These are phyloP conservation scores for Gymnobelideus leadbeateri DNA, from an alignment of 2,113 vertebrate genomes.

Conservation along the genomic window DNA sequence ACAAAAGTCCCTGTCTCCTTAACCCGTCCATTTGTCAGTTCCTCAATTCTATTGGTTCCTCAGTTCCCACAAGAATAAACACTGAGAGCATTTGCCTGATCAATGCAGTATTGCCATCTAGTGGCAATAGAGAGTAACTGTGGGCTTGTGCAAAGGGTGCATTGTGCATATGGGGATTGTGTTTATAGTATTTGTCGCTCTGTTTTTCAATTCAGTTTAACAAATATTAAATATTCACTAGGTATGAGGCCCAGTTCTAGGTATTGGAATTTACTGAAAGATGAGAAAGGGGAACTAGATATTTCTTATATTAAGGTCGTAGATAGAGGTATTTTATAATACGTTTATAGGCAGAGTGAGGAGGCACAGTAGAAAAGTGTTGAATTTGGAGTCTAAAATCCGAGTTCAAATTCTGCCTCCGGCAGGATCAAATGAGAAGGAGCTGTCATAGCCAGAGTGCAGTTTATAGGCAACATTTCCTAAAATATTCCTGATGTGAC, in stretches of 20 bases:
- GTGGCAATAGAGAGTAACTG: background rate
- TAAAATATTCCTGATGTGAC: too few relatives aligned
- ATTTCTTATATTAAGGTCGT: background rate
- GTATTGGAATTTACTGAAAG: background rate
- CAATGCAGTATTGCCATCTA: background rate
- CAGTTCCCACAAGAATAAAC: background rate
- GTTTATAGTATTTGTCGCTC: background rate
- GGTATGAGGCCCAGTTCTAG: background rate
- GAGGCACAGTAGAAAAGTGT: background rate
- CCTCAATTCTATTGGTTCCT: background rate
- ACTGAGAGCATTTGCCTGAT: background rate
- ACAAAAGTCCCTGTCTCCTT: background rate
- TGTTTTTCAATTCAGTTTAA: background rate
- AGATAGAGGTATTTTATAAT: background rate
- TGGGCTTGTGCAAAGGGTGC: background rate
- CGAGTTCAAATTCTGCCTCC: background rate
- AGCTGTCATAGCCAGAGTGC: too few relatives aligned
- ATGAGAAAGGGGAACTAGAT: background rate
- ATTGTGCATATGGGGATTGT: background rate
- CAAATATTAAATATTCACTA: background rate
- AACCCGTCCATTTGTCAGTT: background rate
- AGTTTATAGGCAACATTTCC: too few relatives aligned
- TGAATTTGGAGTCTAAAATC: background rate
- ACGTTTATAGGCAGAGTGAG: background rate
- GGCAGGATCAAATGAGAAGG: background rate